These are phyloP conservation scores for Hylaea fasciaria DNA, from an alignment of 2,888 invertebrate genomes.

Conservation along the genomic window DNA sequence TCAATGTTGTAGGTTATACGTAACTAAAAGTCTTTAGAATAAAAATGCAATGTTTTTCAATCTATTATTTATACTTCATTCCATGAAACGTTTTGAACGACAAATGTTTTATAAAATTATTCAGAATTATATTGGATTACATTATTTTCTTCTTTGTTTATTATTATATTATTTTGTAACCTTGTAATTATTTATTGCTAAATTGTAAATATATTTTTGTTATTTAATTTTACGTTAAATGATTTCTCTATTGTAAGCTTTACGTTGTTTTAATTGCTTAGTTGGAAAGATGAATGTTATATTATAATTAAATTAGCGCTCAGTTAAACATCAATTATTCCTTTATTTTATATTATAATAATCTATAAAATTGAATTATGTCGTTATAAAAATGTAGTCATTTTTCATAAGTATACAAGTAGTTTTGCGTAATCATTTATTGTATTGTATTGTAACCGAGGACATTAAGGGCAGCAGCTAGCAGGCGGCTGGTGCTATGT, in stretches of 20 bases:
- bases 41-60: constrained; percentile 37
- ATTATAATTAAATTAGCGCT: constrained; percentile 43
- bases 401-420: constrained; percentile 76
- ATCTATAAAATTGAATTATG: constrained; percentile 48
- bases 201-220: constrained; percentile 83
- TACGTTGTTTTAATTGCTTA: constrained; percentile 48
- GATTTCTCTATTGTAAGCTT: constrained; percentile 58
- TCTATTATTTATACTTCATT: constrained; percentile 58
- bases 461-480: not conserved
- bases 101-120: constrained; percentile 48
- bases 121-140: constrained; percentile 53
- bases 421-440: constrained; percentile 66
- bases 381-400: constrained; percentile 76
- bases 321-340: constrained; percentile 48
- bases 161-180: constrained; percentile 53
- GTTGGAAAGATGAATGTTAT: constrained; percentile 40
- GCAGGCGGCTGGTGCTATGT: constrained; percentile 12
- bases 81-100: constrained; percentile 63
- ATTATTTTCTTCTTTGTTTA: constrained; percentile 52
- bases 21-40: constrained; percentile 40
- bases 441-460: constrained; percentile 19
- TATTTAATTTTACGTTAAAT: constrained; percentile 82
- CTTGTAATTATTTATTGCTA: constrained; percentile 82
- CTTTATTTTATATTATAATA: constrained; percentile 53
- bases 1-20: constrained; percentile 19